Conservation (phyloP, 2,888 invertebrate genomes). For the Cosmopolites sordidus region DNA sequence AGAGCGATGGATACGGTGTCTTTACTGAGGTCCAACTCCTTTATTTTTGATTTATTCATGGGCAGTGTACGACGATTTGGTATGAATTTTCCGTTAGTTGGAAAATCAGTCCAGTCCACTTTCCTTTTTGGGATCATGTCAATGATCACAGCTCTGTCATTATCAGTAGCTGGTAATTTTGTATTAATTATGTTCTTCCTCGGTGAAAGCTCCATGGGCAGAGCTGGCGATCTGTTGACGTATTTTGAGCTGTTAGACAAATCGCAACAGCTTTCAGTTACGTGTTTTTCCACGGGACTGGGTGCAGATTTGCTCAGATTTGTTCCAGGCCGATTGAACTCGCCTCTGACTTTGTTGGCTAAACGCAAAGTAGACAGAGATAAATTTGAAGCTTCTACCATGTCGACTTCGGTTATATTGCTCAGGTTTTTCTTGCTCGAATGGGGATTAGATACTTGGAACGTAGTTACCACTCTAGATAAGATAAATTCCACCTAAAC, state of each 20-base stretch:
- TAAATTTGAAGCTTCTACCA: not conserved
- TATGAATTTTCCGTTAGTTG: not conserved
- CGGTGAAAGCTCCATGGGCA: not conserved
- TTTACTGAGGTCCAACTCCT: conserved; percentile 1
- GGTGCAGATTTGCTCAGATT: conserved; percentile 13
- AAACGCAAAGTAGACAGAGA: not conserved
- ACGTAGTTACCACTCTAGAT: conserved; percentile 41
- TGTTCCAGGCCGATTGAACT: not conserved
- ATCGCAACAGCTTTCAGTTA: conserved; percentile 44
- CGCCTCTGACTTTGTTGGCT: not conserved
- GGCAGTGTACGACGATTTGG: conserved; percentile 33
- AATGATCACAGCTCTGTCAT: conserved; percentile 41
- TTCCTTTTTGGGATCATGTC: conserved; percentile 43
- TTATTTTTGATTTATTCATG: conserved; percentile 24
- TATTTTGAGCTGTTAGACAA: conserved; percentile 42
- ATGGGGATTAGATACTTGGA: conserved; percentile 8
- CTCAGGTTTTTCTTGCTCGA: conserved; percentile 29
- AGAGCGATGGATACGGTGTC: conserved; percentile 47
- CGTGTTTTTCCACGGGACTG: conserved; percentile 42
- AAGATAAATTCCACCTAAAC: conserved; percentile 59
- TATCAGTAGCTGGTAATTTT: conserved; percentile 13
- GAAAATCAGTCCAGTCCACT: conserved; percentile 14
- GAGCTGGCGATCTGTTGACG: conserved; percentile 11
- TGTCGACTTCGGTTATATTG: conserved; percentile 29
- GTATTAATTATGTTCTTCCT: not conserved